Evolutionary conservation across 2,888 invertebrate genomes (phyloP).

Genomic region (Leistus spinibarbis): DNA sequence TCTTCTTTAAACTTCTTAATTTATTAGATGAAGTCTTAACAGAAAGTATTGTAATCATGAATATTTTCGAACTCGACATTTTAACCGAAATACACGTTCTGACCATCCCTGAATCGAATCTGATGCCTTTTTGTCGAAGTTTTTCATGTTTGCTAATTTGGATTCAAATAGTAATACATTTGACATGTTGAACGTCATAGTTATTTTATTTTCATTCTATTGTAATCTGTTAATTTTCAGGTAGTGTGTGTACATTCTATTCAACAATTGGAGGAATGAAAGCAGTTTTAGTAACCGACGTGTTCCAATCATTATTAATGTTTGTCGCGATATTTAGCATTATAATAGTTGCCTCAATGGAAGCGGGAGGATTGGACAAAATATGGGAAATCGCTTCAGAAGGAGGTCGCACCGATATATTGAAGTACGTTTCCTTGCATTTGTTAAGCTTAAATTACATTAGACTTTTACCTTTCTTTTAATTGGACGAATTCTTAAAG

Average conservation of each 20-base stretch:
- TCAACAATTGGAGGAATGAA: constrained; percentile 91
- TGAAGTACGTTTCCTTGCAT: constrained; percentile 61
- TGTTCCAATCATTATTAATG: constrained; percentile 86
- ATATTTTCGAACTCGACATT: too few species aligned
- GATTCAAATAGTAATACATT: too few species aligned
- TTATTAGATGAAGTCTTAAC: too few species aligned
- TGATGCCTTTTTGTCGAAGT: too few species aligned
- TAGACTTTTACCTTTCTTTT: not conserved
- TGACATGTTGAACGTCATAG: too few species aligned
- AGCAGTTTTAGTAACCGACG: constrained; percentile 86
- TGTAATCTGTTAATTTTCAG: constrained; percentile 49
- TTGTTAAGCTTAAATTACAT: too few species aligned
- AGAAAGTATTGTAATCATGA: too few species aligned
- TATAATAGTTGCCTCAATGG: constrained; percentile 72
- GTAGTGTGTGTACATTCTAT: constrained; percentile 83
- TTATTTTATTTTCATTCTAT: not conserved
- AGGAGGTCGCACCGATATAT: constrained; percentile 73
- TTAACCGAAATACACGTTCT: too few species aligned
- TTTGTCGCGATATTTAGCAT: constrained; percentile 81
- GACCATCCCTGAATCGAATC: too few species aligned
- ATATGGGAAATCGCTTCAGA: constrained; percentile 74
- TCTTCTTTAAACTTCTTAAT: too few species aligned
- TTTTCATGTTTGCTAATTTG: too few species aligned
- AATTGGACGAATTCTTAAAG: not conserved
- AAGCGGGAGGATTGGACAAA: constrained; percentile 70